Percentiles rank a stretch among this genome's conserved stretches.
These are phyloP conservation scores for Antechinus flavipes DNA, from an alignment of 2,113 vertebrate species.

Conservation along the genomic window DNA sequence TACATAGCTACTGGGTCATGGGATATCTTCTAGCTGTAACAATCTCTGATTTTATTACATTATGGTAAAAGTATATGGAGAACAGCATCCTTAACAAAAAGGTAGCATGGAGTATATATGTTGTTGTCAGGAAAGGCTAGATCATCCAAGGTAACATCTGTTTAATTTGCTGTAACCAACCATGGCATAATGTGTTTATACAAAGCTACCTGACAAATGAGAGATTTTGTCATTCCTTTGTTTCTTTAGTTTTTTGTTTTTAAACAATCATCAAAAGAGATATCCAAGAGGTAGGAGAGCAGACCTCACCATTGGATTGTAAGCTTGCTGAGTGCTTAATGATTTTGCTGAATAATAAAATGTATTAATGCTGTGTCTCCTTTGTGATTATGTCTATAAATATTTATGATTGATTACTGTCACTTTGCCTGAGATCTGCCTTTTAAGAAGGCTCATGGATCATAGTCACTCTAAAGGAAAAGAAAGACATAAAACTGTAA, in stretches of 20 bases:
- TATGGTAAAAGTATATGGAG: neutral
- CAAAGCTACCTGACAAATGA: neutral
- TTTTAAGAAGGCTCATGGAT: conserved; percentile 68
- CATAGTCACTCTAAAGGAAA: conserved; percentile 59
- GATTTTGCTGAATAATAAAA: conserved; percentile 75
- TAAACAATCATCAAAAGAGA: neutral
- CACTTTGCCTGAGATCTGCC: conserved; percentile 59
- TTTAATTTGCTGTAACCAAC: neutral
- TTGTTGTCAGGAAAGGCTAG: neutral
- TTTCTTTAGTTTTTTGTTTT: no score
- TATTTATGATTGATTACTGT: conserved; percentile 76
- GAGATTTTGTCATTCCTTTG: neutral
- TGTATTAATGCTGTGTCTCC: conserved; percentile 66
- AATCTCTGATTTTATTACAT: neutral
- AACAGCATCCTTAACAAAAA: neutral
- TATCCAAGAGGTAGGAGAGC: conserved; percentile 11
- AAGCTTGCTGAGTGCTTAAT: conserved; percentile 72
- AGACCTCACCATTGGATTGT: conserved; percentile 32
- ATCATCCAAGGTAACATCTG: neutral
- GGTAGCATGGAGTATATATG: neutral
- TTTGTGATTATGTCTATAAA: conserved; percentile 76
- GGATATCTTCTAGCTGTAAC: neutral
- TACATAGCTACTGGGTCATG: neutral
- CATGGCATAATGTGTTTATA: neutral
- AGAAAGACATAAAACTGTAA: conserved; percentile 67